Percentiles rank a stretch among this genome's conserved stretches.
These are phyloP conservation scores for Sylvia borin DNA, from an alignment of 2,797 vertebrate species.

Conservation along the genomic window DNA sequence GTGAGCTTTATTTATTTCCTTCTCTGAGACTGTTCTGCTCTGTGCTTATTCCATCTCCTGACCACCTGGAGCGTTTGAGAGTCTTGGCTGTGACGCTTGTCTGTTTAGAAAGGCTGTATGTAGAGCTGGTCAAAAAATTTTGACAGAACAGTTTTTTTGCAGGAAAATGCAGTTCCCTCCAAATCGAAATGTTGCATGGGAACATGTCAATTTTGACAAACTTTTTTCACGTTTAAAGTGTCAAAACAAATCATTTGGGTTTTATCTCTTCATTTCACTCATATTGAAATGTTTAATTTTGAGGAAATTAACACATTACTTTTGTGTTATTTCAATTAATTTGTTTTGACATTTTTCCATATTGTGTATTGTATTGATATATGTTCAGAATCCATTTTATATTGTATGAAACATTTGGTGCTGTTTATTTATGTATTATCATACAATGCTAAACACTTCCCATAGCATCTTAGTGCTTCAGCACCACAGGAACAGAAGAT, in stretches of 20 bases:
- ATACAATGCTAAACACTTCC: not conserved
- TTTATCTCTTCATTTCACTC: slow-evolving; percentile 14
- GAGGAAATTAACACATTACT: slow-evolving; percentile 19
- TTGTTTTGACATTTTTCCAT: slow-evolving; percentile 43
- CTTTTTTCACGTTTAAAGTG: slow-evolving; percentile 24
- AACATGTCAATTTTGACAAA: slow-evolving; percentile 53
- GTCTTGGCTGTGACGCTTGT: slow-evolving; percentile 57
- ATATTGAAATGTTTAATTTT: not conserved
- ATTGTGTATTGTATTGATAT: not conserved
- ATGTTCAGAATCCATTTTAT: not conserved
- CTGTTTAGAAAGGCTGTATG: slow-evolving; percentile 53
- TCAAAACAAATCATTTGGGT: slow-evolving; percentile 58
- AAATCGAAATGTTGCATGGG: slow-evolving; percentile 11
- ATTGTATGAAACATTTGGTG: not conserved
- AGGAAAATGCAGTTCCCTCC: slow-evolving; percentile 6
- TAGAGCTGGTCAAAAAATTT: slow-evolving; percentile 63
- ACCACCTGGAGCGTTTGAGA: slow-evolving; percentile 60
- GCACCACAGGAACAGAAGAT: not conserved
- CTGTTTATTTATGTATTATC: not conserved
- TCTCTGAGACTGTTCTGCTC: slow-evolving; percentile 45
- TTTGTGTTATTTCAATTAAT: slow-evolving; percentile 57
- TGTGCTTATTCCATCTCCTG: slow-evolving; percentile 59
- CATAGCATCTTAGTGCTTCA: not conserved
- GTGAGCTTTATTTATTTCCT: slow-evolving; percentile 51
- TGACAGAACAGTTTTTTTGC: slow-evolving; percentile 57